Percentiles rank a stretch among this genome's conserved stretches.
phyloP scores from a whole-genome alignment of 1,140 invertebrate species.

The Drosophila paulistorum region DNA sequence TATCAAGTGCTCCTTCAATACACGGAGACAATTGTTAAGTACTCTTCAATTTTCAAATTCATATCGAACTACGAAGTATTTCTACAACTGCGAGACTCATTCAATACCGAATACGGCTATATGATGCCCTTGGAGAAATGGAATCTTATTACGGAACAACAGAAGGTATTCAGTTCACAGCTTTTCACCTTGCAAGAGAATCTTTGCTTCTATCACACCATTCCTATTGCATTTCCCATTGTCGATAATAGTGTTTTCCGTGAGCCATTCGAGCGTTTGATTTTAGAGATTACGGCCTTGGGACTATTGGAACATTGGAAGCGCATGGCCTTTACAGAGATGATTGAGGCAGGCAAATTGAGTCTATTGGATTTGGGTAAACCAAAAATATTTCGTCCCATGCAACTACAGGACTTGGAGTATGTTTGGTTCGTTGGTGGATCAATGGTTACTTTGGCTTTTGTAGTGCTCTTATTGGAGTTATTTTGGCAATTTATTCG shows the following conservation, averaged over 20 bases:
- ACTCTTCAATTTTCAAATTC: slow-evolving; percentile 47
- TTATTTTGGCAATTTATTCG: not conserved
- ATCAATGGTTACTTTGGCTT: slow-evolving; percentile 33
- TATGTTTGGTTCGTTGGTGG: slow-evolving; percentile 42
- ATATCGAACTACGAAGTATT: slow-evolving; percentile 43
- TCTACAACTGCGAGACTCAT: slow-evolving; percentile 58
- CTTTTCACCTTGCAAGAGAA: slow-evolving; percentile 53
- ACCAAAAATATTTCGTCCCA: slow-evolving; percentile 52
- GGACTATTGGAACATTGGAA: slow-evolving; percentile 59
- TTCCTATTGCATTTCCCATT: slow-evolving; percentile 64
- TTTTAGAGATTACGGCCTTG: slow-evolving; percentile 48
- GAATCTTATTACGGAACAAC: slow-evolving; percentile 58
- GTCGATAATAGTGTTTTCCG: slow-evolving; percentile 52
- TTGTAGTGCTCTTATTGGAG: slow-evolving; percentile 42
- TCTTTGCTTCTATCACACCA: slow-evolving; percentile 51
- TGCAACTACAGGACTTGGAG: slow-evolving; percentile 57
- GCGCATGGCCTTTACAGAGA: slow-evolving; percentile 53
- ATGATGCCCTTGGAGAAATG: slow-evolving; percentile 63
- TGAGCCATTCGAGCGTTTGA: slow-evolving; percentile 45
- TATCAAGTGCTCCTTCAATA: slow-evolving; percentile 36
- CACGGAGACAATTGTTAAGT: slow-evolving; percentile 33
- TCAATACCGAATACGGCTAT: slow-evolving; percentile 63
- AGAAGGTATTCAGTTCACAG: slow-evolving; percentile 59
- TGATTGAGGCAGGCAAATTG: slow-evolving; percentile 59
- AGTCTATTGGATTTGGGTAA: slow-evolving; percentile 44